phyloP scores from a whole-genome alignment of 2,113 vertebrate genomes.

The Takifugu bimaculatus region DNA sequence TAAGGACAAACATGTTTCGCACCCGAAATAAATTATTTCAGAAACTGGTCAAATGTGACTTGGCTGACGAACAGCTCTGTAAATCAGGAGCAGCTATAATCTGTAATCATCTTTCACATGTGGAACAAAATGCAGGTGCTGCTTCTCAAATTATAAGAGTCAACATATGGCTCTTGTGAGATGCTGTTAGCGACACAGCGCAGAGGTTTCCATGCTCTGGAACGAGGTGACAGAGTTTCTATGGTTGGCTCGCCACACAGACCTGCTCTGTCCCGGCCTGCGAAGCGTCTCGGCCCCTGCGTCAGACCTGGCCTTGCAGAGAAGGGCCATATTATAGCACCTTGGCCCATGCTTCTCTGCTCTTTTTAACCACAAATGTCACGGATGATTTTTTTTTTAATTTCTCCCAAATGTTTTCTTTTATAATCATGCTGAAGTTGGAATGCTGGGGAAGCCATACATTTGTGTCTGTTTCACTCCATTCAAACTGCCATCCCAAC shows the following conservation, averaged over 20 bases:
- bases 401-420: constrained; percentile 43
- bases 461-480: constrained; percentile 53
- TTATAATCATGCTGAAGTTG: constrained; percentile 55
- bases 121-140: constrained; percentile 35
- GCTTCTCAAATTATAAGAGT: constrained; percentile 43
- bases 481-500: constrained; percentile 54
- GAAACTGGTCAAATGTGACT: neutral
- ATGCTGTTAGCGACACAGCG: constrained; percentile 36
- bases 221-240: constrained; percentile 66
- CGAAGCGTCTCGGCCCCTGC: constrained; percentile 54
- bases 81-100: neutral
- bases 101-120: constrained; percentile 21
- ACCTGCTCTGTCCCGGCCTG: constrained; percentile 60
- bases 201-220: constrained; percentile 52
- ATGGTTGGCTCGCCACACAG: constrained; percentile 66
- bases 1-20: neutral
- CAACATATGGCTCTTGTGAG: constrained; percentile 38
- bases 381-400: constrained; percentile 30
- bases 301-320: constrained; percentile 68
- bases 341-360: constrained; percentile 52
- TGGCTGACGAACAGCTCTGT: neutral
- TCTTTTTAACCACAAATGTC: constrained; percentile 59
- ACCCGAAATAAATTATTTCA: neutral
- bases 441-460: constrained; percentile 41
- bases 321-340: constrained; percentile 70